phyloP scores from a whole-genome alignment of 2,888 invertebrate species.

The Troilus luridus region DNA sequence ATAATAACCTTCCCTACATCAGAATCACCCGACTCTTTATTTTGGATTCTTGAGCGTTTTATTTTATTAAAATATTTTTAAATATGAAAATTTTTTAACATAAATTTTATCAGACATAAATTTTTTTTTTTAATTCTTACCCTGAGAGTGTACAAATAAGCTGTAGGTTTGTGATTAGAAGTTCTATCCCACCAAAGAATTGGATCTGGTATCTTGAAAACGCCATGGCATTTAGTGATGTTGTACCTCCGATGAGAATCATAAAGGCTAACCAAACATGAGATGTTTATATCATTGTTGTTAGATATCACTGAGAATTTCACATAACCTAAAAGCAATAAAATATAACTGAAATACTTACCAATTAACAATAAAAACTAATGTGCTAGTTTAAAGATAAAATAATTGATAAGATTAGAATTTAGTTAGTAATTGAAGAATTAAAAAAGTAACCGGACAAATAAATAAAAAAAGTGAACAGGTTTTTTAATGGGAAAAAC shows the following conservation, averaged over 20 bases:
- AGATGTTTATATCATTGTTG: neutral
- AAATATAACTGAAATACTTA: neutral
- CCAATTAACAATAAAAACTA: neutral
- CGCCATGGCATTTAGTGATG: constrained; percentile 64
- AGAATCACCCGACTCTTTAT: no score
- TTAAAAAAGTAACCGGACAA: no score
- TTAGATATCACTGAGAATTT: neutral
- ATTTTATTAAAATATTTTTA: no score
- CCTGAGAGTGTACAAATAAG: constrained; percentile 66
- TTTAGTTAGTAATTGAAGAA: no score
- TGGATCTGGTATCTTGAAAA: constrained; percentile 64
- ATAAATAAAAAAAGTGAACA: no score
- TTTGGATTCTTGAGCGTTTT: no score
- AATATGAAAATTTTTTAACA: neutral
- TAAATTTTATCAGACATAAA: no score
- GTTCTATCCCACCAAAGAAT: constrained; percentile 67
- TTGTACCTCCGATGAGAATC: constrained; percentile 48
- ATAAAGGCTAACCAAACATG: constrained; percentile 62
- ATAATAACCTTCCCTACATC: no score
- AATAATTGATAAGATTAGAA: no score
- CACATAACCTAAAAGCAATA: constrained; percentile 50
- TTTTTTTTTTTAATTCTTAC: constrained; percentile 61
- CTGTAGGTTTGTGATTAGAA: constrained; percentile 64
- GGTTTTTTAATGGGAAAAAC: no score
- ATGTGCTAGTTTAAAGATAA: no score